Evolutionary conservation across 2,888 invertebrate genomes (phyloP), one percentile per base, ranked within the genome.

Genomic region (Ligdia adustata): DNA sequence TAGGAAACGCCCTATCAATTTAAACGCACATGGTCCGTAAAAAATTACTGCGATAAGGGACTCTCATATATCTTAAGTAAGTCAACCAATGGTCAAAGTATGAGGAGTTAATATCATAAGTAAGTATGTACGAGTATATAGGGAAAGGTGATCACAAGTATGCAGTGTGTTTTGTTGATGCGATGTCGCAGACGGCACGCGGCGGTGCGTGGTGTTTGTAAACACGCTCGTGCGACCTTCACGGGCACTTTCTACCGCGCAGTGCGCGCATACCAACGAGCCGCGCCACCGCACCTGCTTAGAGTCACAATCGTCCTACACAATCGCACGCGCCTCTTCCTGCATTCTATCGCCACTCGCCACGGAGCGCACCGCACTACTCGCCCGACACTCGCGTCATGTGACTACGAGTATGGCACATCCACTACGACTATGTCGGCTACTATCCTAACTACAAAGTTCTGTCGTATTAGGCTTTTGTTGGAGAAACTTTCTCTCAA

Each of bases 241-340:
- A 60, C 33, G 51, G 62, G 57, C 64, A 72, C 73, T 73, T 73
- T 74, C 73, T 57, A 61, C 62, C 45, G 42, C 40, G 37, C 31
- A 27, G 16, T 18, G 50, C 42, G 35, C 22, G 32, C 40, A 24
- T 32, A 53, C 52, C 53, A 48, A 52, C 31, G 35, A 9, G 37
- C 9, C 39, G 29, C 28, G 15, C 27, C 20, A 42, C 35, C 31
- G 28, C 26, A n/a, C 14, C 37, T 12, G 43, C 44, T 52, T 47
- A 51, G 57, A 51, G 52, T 54, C 52, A 47, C 46, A 53, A 52
- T 53, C 48, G 37, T 38, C 31, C 50, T 54, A 35, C 24, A 14
- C 31, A 14, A 26, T 13, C 4, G 14, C 9, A 9, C 34, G 22
- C n/a, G 15, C 4, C 18, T 4, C 18, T 4, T 1, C 18, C 18